Conservation (phyloP, 2,888 invertebrate species). For the Leucoptera coffeella region DNA sequence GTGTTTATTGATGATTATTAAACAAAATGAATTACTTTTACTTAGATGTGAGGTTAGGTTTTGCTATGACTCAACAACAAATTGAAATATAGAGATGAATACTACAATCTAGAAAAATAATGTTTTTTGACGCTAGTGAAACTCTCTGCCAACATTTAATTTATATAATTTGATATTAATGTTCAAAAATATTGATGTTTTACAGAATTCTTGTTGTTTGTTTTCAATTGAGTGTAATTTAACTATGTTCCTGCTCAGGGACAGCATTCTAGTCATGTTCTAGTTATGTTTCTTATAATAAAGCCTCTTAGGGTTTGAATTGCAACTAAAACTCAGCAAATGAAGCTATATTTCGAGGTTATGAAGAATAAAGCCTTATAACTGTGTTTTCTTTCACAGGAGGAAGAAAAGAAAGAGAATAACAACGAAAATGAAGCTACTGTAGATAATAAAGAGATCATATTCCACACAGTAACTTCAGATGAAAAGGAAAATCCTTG, state of each 20-base stretch:
- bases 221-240: not conserved
- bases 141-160: not conserved
- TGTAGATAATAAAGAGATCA: too few relatives aligned
- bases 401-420: slow-evolving; percentile 48
- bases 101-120: too few relatives aligned
- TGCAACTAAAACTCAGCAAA: not conserved
- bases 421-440: slow-evolving; percentile 29
- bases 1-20: too few relatives aligned
- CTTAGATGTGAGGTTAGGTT: too few relatives aligned
- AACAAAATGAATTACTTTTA: too few relatives aligned
- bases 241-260: too few relatives aligned
- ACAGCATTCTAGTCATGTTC: not conserved
- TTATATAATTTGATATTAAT: not conserved
- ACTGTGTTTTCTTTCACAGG: slow-evolving; percentile 20
- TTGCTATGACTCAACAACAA: too few relatives aligned
- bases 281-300: too few relatives aligned
- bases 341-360: slow-evolving; percentile 1
- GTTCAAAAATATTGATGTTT: not conserved
- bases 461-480: too few relatives aligned
- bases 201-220: not conserved
- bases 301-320: too few relatives aligned
- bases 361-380: slow-evolving; percentile 1
- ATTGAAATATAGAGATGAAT: too few relatives aligned
- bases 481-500: too few relatives aligned
- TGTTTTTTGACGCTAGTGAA: not conserved